Base-by-base conservation (phyloP, 2,113 vertebrate species). In the Pachypanchax playfairii region DNA sequence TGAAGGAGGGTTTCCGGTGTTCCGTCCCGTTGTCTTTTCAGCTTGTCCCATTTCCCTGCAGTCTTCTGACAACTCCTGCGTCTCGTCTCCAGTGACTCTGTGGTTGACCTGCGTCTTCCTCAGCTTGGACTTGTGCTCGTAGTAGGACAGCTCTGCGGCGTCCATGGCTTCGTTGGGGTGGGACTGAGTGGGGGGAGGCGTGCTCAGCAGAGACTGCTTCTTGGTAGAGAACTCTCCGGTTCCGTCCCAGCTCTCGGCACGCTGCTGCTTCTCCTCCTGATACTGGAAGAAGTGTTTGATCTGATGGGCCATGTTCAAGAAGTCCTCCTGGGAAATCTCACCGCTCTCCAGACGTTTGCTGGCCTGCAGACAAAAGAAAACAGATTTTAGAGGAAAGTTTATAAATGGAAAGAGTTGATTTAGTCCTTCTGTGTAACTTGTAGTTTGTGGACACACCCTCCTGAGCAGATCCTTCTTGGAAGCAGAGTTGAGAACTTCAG, bases 241-340 rank as follows among this genome's bases (percentile, higher is more conserved):
- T 29, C 88, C 92, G 57, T 95, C 93, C 93, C 95, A 96, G 39
- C 88, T 90, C 70, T 88, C 95, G 0, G 93, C 92, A 51, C 93
- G 90, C 81, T 94, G 95, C 82, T 93, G 95, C 84, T 94, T 96
- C 91, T 95, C 96, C 87, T 99, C 95, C 90, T 96, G 96, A 77
- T 99, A 99, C 80, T 97, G 96, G 90, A 98, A 98, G 41, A 99
- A 90, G 64, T 97, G 94, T 13, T 93, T 94, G 80, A 99, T 96
- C 88, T 97, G 93, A 89, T 98, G 97, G 66, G 94, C 96, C 71
- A 98, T 93, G 73, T 93, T 79, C 25, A 99, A 95, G 77, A 99
- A 98, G 22, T 96, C 95, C 55, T 99, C 97, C 63, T 95, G 92
- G 3, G 95, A 92, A 75, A 99, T 96, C 88, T 99, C 96, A 1